Evolutionary conservation across 2,888 invertebrate species (phyloP), one percentile per base, ranked within the genome.

Genomic region (Drosophila fungiperda): DNA sequence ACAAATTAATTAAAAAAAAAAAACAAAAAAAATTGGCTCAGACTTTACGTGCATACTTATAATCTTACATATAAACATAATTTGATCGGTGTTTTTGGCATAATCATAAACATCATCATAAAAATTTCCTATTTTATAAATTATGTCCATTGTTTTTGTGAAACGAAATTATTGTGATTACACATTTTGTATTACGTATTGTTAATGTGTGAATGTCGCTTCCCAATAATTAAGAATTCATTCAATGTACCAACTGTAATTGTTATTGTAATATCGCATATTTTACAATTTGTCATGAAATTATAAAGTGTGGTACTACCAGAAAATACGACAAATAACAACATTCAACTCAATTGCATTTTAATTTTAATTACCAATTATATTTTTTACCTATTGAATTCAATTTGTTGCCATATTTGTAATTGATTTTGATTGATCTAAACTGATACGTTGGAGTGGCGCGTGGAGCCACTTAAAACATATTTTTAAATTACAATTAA

Each of bases 121-220:
- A 65, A 50, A 17, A 71, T 65, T 67, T 80, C 60, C 66, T 76
- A 63, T 64, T 76, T 69, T 79, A 72, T 55, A 74, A 82, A 82
- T 83, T 81, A 72, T 73, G 76, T 87, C 76, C 74, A 82, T 78
- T 69, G 55, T 55, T 86, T 83, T 76, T 87, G 82, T 84, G 45
- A 87, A 89, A 89, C 75, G 73, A 85, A 85, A 85, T 85, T 89
- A 64, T 84, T 85, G 85, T 85, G 85, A 85, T 85, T 87, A 73
- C 85, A 84, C 50, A 68, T 71, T 66, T 72, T 72, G 68, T 77
- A 70, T 62, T 70, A 74, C 75, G 55, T 71, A 86, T 78, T 83
- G 78, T 88, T 88, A 80, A 65, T 71, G 68, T 70, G 67, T 78
- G 57, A 76, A 77, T 60, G 62, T 62, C 66, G 57, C 63, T 45